phyloP scores from a whole-genome alignment of 2,888 invertebrate species.

The Pogonocherus hispidulus region DNA sequence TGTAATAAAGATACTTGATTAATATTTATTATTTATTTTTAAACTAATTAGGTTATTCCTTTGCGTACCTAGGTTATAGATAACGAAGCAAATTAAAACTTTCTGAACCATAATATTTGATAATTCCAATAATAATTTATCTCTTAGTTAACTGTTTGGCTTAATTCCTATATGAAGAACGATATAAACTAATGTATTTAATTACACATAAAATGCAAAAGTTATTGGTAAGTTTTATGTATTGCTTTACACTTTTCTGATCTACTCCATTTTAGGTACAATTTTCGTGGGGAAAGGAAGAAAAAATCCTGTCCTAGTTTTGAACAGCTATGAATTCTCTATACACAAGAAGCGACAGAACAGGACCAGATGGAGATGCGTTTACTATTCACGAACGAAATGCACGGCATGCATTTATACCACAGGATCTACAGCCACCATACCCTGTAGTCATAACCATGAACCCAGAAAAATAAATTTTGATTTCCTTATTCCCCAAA shows the following conservation, averaged over 20 bases:
- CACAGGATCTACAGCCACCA: not conserved
- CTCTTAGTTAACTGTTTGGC: too few relatives aligned
- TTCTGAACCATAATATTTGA: too few relatives aligned
- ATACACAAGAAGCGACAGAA: slow-evolving; percentile 45
- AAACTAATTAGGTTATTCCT: too few relatives aligned
- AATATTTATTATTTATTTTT: too few relatives aligned
- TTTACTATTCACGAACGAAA: slow-evolving; percentile 47
- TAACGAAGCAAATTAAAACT: too few relatives aligned
- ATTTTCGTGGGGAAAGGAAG: slow-evolving; percentile 47
- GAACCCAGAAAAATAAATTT: not conserved
- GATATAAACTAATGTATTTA: too few relatives aligned
- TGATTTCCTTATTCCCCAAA: not conserved
- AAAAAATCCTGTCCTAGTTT: slow-evolving; percentile 48
- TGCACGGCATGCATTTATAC: slow-evolving; percentile 40
- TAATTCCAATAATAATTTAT: too few relatives aligned
- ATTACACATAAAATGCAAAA: too few relatives aligned
- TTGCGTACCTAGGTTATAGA: too few relatives aligned
- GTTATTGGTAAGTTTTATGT: too few relatives aligned
- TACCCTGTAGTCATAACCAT: not conserved
- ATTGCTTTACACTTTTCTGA: not conserved
- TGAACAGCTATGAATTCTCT: slow-evolving; percentile 50
- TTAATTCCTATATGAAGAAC: too few relatives aligned
- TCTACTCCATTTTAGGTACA: slow-evolving; percentile 39
- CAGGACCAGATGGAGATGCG: slow-evolving; percentile 53
- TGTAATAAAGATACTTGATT: too few relatives aligned